Evolutionary conservation across 2,797 vertebrate species (phyloP).

Genomic region (Ceryle rudis): DNA sequence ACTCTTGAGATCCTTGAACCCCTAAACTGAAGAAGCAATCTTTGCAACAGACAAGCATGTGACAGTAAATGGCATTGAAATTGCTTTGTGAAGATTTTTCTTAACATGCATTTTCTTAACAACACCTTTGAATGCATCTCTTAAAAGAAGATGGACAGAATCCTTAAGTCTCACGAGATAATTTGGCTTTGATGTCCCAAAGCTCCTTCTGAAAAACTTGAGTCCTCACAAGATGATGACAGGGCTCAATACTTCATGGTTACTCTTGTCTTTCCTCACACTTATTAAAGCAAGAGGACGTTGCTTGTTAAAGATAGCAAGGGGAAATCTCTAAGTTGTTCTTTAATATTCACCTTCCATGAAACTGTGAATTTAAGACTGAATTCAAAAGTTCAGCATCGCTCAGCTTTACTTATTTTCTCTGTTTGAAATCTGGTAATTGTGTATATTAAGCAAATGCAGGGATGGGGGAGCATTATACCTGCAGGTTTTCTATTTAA

Average conservation of each 20-base stretch:
- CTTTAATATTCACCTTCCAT: background rate
- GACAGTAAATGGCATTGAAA: background rate
- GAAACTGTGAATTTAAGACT: background rate
- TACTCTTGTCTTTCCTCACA: background rate
- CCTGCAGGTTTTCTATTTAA: constrained; percentile 17
- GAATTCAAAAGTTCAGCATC: background rate
- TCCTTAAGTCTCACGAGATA: background rate
- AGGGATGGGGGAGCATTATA: background rate
- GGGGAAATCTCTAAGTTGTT: background rate
- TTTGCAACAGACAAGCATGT: background rate
- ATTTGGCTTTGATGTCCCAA: background rate
- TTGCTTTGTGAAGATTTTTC: background rate
- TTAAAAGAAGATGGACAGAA: background rate
- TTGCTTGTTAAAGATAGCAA: background rate
- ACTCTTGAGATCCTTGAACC: background rate
- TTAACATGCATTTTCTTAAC: background rate
- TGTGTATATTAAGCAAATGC: background rate
- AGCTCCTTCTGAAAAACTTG: background rate
- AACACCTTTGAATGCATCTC: background rate
- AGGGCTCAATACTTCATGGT: background rate
- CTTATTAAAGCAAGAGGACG: background rate
- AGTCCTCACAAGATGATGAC: background rate
- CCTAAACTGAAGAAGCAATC: background rate
- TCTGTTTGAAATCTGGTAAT: constrained; percentile 32
- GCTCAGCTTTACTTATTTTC: constrained; percentile 34